Conservation (phyloP, 2,113 vertebrate genomes). For the Pollimyrus isidori region DNA sequence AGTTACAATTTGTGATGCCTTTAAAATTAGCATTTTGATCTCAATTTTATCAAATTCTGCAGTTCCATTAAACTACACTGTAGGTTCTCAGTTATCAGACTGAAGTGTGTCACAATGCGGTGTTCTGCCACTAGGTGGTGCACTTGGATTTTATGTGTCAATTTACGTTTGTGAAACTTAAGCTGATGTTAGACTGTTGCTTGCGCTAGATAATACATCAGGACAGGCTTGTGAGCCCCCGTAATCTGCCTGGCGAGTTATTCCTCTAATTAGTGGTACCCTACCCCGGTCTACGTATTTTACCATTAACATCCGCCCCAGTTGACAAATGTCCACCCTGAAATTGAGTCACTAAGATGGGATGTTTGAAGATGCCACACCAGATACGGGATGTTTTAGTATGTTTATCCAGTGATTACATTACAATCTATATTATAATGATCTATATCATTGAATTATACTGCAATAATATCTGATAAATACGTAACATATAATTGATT, state of each 20-base stretch:
- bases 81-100: background rate
- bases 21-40: background rate
- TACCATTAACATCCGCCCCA: background rate
- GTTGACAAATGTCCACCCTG: background rate
- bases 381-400: background rate
- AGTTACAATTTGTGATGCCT: background rate
- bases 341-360: background rate
- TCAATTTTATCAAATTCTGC: background rate
- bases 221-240: background rate
- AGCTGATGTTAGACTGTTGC: background rate
- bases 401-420: background rate
- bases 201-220: background rate
- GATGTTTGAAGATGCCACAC: background rate
- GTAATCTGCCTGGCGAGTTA: background rate
- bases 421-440: background rate
- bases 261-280: background rate
- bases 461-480: too few species aligned
- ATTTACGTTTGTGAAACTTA: background rate
- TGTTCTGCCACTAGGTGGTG: background rate
- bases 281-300: background rate
- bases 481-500: too few species aligned
- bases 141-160: background rate
- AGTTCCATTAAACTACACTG: background rate
- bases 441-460: background rate
- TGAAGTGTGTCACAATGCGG: background rate